A percentile compares a stretch with the other conserved stretches of the same genome.
These are phyloP conservation scores for Rhopilema esculentum DNA, from an alignment of 30 jellyfish, hydroid and myxozoan species.

Conservation along the genomic window DNA sequence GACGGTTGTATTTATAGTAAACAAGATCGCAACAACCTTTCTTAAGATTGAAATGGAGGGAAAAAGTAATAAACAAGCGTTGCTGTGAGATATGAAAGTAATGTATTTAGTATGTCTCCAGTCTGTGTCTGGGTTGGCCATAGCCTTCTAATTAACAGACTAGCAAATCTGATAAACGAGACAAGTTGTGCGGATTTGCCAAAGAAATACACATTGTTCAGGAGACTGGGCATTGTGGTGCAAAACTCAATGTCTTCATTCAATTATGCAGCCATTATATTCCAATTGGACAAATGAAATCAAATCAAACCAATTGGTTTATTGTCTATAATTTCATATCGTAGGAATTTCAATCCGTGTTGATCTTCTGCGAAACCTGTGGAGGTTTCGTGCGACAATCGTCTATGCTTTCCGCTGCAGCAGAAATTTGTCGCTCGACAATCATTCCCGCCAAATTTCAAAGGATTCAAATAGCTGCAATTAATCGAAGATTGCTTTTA, in stretches of 20 bases:
- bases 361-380: conserved; percentile 4
- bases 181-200: conserved; percentile 29
- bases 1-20: too few species aligned
- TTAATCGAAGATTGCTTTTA: background rate
- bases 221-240: conserved; percentile 14
- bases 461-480: background rate
- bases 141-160: conserved; percentile 20
- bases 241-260: conserved; percentile 41
- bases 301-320: conserved; percentile 42
- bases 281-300: conserved; percentile 30
- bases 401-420: background rate
- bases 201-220: background rate
- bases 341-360: conserved; percentile 13
- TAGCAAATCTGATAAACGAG: conserved; percentile 52
- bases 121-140: conserved; percentile 63
- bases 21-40: too few species aligned
- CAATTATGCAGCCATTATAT: conserved; percentile 34
- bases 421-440: background rate
- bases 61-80: too few species aligned
- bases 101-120: conserved; percentile 64
- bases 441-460: background rate
- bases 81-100: too few species aligned
- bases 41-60: too few species aligned
- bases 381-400: background rate
- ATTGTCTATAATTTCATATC: background rate